Evolutionary conservation across 2,113 vertebrate genomes (phyloP).

Genomic region (Alouatta palliata): DNA sequence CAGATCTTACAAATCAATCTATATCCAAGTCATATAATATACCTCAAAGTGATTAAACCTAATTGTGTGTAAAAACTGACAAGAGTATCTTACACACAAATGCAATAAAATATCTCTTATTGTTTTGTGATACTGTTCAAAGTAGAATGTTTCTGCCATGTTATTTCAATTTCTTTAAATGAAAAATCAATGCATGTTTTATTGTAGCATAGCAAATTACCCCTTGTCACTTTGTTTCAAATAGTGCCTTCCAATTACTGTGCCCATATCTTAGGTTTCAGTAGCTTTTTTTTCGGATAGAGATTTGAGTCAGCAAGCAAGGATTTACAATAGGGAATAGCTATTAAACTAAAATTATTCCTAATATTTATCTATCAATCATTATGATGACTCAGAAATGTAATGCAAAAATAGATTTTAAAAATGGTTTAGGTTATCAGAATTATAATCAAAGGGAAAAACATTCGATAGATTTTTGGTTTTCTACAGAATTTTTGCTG

Average conservation of each 20-base stretch:
- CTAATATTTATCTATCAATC: constrained; percentile 50
- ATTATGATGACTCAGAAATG: constrained; percentile 61
- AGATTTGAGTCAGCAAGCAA: constrained; percentile 57
- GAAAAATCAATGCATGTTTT: constrained; percentile 54
- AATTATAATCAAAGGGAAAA: constrained; percentile 28
- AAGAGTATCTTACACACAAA: constrained; percentile 33
- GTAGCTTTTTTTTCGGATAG: not conserved
- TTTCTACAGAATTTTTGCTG: constrained; percentile 31
- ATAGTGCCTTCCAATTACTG: constrained; percentile 48
- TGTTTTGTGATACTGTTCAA: constrained; percentile 54
- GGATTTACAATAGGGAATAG: constrained; percentile 8
- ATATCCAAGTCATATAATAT: constrained; percentile 15
- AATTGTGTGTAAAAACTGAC: not conserved
- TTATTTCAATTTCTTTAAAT: constrained; percentile 52
- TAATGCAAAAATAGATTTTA: constrained; percentile 29
- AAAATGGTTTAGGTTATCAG: constrained; percentile 1
- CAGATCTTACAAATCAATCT: constrained; percentile 29
- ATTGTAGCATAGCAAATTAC: constrained; percentile 57
- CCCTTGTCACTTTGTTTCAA: constrained; percentile 38
- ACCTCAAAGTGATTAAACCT: constrained; percentile 40
- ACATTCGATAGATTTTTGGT: not conserved
- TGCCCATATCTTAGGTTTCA: constrained; percentile 58
- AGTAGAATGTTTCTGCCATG: constrained; percentile 39
- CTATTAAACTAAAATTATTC: constrained; percentile 63
- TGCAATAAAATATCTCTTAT: not conserved